These are phyloP conservation scores for Celastrina argiolus DNA, from an alignment of 2,888 invertebrate genomes.

Conservation along the genomic window DNA sequence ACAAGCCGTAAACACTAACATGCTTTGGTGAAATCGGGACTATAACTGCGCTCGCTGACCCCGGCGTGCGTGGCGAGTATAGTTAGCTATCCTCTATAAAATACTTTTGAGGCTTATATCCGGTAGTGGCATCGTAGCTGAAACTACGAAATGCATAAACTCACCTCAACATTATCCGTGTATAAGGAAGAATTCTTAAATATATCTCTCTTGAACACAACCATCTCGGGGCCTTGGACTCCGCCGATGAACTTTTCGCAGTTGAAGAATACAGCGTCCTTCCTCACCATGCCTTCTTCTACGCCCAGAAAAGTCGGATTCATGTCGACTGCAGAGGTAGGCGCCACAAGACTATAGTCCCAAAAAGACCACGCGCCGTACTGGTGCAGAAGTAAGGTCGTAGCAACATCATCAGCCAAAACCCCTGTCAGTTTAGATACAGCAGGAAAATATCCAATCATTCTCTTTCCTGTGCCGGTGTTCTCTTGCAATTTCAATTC, in stretches of 20 bases:
- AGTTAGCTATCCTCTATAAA: too few relatives aligned
- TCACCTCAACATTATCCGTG: constrained; percentile 69
- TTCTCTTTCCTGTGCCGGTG: constrained; percentile 78
- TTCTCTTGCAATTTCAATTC: constrained; percentile 83
- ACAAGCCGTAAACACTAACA: too few relatives aligned
- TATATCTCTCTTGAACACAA: constrained; percentile 73
- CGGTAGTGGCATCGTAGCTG: too few relatives aligned
- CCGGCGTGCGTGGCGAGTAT: too few relatives aligned
- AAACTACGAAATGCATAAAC: constrained; percentile 28
- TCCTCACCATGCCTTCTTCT: constrained; percentile 84
- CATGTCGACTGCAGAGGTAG: constrained; percentile 88
- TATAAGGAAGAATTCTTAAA: constrained; percentile 62
- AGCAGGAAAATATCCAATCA: constrained; percentile 92
- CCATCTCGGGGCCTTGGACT: constrained; percentile 87
- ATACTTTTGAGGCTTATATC: too few relatives aligned
- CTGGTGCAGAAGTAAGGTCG: constrained; percentile 87
- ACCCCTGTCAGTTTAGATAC: constrained; percentile 94
- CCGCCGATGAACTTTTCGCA: constrained; percentile 95
- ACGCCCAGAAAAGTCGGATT: constrained; percentile 85
- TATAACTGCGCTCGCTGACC: too few relatives aligned
- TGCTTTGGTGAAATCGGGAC: too few relatives aligned
- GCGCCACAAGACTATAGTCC: constrained; percentile 93
- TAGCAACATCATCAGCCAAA: constrained; percentile 88
- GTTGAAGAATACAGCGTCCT: constrained; percentile 93
- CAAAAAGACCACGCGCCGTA: constrained; percentile 91